Percentiles rank a stretch among this genome's conserved stretches.
Evolutionary conservation across 2,888 invertebrate species (phyloP).

Genomic region (Hypercompe scribonia): DNA sequence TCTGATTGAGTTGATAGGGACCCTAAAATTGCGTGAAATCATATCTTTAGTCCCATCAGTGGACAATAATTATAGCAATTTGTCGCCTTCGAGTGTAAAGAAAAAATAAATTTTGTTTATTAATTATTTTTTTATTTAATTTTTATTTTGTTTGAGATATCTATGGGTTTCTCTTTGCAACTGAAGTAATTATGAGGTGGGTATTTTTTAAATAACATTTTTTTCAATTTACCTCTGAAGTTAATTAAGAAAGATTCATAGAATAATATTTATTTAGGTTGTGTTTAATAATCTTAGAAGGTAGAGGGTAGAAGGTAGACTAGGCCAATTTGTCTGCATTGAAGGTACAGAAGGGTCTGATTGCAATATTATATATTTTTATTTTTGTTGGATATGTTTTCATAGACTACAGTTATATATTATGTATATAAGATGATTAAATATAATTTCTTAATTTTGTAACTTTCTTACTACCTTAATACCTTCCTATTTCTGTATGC

Average conservation of each 20-base stretch:
- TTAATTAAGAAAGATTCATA: not conserved
- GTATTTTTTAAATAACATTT: not conserved
- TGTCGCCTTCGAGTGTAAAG: slow-evolving; percentile 63
- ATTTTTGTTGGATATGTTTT: no score
- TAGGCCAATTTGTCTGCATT: not conserved
- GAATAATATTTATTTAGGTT: not conserved
- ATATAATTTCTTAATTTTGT: no score
- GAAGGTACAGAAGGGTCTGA: not conserved
- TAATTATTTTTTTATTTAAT: slow-evolving; percentile 43
- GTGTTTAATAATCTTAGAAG: not conserved
- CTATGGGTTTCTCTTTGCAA: not conserved
- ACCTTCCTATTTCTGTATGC: no score
- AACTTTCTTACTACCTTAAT: no score
- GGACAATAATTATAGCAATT: slow-evolving; percentile 79
- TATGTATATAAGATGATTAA: no score
- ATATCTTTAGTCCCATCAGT: slow-evolving; percentile 61
- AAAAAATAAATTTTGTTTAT: slow-evolving; percentile 44
- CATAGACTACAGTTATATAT: no score
- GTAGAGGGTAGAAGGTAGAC: no score
- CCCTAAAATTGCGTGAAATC: slow-evolving; percentile 69
- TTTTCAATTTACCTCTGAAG: not conserved
- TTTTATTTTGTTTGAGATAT: slow-evolving; percentile 8
- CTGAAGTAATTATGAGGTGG: not conserved
- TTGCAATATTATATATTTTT: not conserved
- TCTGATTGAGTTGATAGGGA: slow-evolving; percentile 68